Conservation (phyloP, 2,113 vertebrate species). For the Eleginops maclovinus region DNA sequence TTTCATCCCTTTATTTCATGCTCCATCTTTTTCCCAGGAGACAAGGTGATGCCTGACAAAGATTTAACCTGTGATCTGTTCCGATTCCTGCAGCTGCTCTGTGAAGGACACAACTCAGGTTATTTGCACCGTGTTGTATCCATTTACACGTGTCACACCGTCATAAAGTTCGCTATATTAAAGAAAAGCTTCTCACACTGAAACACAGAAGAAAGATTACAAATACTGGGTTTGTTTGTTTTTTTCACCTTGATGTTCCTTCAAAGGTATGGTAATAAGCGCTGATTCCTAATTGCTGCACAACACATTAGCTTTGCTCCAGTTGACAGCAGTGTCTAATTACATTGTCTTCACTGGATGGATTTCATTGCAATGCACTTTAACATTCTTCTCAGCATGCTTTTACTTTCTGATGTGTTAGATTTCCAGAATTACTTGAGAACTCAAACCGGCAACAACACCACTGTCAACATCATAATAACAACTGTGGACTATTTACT, state of each 20-base stretch:
- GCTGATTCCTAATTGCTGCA: background rate
- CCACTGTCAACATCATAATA: conserved; percentile 96
- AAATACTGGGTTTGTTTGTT: too few relatives aligned
- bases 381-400: background rate
- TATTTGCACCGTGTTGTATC: conserved; percentile 10
- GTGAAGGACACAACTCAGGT: conserved; percentile 98
- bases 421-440: conserved; percentile 97
- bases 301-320: background rate
- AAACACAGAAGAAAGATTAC: background rate
- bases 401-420: conserved; percentile 57
- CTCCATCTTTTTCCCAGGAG: conserved; percentile 79
- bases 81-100: conserved; percentile 95
- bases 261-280: background rate
- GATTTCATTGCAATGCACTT: background rate
- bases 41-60: conserved; percentile 94
- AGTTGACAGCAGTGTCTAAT: background rate
- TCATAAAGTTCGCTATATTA: background rate
- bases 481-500: conserved; percentile 97
- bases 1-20: background rate
- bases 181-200: background rate
- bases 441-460: conserved; percentile 97
- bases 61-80: conserved; percentile 96
- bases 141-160: background rate
- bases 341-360: background rate
- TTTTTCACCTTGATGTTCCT: background rate